Evolutionary conservation across 1,140 invertebrate species (phyloP), one percentile per base, ranked within the genome.

Genomic region (Euschistus heros): DNA sequence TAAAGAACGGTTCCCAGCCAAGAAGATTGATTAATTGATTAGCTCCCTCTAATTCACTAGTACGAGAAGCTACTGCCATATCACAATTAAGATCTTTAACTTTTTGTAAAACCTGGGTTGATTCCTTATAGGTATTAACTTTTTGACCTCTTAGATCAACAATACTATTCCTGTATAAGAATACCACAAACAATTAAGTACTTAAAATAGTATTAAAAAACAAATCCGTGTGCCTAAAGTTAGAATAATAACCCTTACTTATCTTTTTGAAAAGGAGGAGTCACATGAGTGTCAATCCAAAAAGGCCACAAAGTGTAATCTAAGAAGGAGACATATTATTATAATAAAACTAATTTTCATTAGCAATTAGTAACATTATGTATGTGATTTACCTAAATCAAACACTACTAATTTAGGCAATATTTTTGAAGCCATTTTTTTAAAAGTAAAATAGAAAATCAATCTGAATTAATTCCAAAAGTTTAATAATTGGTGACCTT

Each of bases 231-330:
- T 18, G 4, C 20, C 4, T 26, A 8, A 42, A 20, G 15, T 10
- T 57, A 20, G 47, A 22, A 22, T 42, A 62, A 64, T 30, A 22
- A 18, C 18, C 17, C 63, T 70, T 69, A 72, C 71, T 62, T 47
- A 44, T 72, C 72, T 77, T 78, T 82, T 46, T 64, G 71, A 73
- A 88, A 86, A 50, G 86, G 86, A 55, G 84, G 83, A 68, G 76
- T 77, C 17, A 86, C 81, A 76, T 87, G 82, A 27, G 84, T 85
- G 69, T 89, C 86, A 52, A 87, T 81, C 83, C 84, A 87, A 75
- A 87, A 87, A 50, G 86, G 86, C 86, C 86, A 89, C 46, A 89
- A 72, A 4, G 86, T 89, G 70, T 86, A 88, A 81, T 89, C 86
- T 88, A 72, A 68, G 80, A 80, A 69, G 67, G 61, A 50, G 47